phyloP scores from a whole-genome alignment of 2,113 vertebrate species.

The Lanius collurio region DNA sequence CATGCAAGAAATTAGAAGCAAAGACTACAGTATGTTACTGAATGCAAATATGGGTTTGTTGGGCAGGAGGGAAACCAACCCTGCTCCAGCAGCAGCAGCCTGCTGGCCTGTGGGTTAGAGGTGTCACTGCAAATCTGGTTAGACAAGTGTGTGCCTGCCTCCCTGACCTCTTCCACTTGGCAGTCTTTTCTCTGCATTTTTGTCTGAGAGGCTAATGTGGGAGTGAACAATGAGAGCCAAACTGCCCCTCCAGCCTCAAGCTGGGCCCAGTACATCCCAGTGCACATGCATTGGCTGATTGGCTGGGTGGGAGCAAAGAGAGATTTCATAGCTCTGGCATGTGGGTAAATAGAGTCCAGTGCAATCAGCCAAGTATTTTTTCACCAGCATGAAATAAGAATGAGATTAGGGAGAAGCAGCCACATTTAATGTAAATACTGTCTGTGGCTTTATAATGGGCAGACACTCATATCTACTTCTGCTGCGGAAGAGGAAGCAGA shows the following conservation, averaged over 20 bases:
- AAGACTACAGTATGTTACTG: neutral
- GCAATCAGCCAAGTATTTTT: neutral
- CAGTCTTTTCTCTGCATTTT: neutral
- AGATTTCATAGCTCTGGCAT: neutral
- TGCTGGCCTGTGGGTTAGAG: neutral
- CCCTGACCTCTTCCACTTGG: constrained; percentile 11
- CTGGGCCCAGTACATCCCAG: neutral
- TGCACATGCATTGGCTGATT: neutral
- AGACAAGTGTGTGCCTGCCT: neutral
- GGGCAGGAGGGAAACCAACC: neutral
- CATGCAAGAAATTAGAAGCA: neutral
- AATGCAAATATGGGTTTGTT: neutral
- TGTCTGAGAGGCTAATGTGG: neutral
- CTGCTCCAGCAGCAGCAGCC: neutral
- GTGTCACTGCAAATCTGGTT: neutral
- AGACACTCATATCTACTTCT: neutral
- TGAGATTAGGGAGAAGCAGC: neutral
- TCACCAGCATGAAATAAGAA: neutral
- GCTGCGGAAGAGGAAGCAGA: neutral
- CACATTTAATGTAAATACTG: neutral
- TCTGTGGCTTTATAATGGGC: neutral
- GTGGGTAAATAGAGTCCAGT: neutral
- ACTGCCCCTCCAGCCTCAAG: neutral
- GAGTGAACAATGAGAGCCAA: neutral
- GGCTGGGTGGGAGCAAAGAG: neutral